Conservation (phyloP, 2,888 invertebrate species). For the Cordilura impudica region DNA sequence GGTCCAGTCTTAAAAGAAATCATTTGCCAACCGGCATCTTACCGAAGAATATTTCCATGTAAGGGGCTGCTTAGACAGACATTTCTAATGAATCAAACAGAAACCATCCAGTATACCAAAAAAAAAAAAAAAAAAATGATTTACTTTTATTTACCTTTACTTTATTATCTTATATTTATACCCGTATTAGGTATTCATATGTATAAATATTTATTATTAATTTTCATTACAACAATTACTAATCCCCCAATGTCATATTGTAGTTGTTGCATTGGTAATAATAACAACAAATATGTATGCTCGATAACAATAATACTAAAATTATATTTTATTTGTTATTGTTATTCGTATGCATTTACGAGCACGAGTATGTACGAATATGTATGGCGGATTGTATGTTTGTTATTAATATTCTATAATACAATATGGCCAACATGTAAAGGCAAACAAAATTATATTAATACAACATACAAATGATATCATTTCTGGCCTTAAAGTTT, state of each 20-base stretch:
- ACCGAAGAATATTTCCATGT: no score
- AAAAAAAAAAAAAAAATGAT: no score
- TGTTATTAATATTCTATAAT: constrained; percentile 37
- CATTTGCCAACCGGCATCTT: no score
- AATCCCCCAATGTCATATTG: constrained; percentile 50
- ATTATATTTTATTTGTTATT: constrained; percentile 50
- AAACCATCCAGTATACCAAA: no score
- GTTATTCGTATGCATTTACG: background rate
- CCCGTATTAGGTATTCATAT: background rate
- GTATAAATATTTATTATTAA: constrained; percentile 60
- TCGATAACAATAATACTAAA: constrained; percentile 48
- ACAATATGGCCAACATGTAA: constrained; percentile 37
- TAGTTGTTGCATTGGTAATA: constrained; percentile 16
- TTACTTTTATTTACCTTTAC: no score
- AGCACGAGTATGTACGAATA: background rate
- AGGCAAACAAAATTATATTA: constrained; percentile 14
- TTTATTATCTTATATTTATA: background rate
- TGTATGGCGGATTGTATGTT: background rate
- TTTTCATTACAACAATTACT: constrained; percentile 57
- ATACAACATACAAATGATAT: background rate
- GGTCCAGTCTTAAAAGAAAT: no score
- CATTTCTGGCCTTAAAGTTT: background rate
- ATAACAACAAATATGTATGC: constrained; percentile 25
- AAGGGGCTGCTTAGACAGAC: no score
- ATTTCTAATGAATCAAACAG: no score